phyloP scores from a whole-genome alignment of 2,888 invertebrate genomes.

The Germaria angustata region DNA sequence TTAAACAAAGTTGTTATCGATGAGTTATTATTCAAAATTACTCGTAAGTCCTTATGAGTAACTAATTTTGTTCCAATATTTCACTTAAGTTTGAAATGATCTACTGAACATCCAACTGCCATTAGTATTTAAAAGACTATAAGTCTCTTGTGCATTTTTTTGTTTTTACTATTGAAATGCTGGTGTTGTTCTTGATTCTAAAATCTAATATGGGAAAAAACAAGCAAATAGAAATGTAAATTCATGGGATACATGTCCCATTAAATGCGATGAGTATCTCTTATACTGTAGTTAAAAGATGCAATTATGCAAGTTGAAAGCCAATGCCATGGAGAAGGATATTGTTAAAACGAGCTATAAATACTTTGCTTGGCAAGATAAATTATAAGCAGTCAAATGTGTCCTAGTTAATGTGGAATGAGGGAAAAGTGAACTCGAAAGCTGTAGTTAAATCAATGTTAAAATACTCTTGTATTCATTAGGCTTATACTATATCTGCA shows the following conservation, averaged over 20 bases:
- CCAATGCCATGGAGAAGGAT: neutral
- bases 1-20: no score
- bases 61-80: no score
- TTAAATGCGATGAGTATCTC: constrained; percentile 4
- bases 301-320: neutral
- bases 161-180: neutral
- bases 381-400: no score
- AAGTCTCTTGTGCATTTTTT: no score
- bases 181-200: neutral
- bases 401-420: neutral
- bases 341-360: neutral
- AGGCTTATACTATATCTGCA: neutral
- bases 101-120: no score
- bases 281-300: neutral
- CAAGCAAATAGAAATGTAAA: neutral
- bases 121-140: no score
- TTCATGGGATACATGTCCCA: neutral
- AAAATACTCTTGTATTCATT: neutral
- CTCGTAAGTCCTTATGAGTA: no score
- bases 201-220: neutral
- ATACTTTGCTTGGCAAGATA: no score
- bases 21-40: no score
- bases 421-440: neutral
- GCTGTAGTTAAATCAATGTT: neutral
- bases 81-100: no score